phyloP scores from a whole-genome alignment of 1,140 invertebrate genomes.

The Liolophura sinensis region DNA sequence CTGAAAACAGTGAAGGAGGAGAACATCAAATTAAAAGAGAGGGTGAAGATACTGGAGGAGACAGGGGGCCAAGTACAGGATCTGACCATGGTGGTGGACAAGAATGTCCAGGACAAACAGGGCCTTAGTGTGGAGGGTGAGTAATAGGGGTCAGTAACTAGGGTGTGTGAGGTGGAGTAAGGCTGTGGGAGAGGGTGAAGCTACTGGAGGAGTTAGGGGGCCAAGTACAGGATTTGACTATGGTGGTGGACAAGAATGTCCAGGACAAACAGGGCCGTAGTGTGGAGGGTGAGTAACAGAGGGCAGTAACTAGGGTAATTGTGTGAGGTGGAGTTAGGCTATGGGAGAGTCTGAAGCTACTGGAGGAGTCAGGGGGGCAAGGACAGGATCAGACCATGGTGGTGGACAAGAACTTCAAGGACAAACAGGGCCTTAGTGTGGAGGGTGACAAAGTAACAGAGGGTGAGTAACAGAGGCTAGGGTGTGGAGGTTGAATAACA shows the following conservation, averaged over 20 bases:
- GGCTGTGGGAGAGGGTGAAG: slow-evolving; percentile 57
- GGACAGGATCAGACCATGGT: slow-evolving; percentile 44
- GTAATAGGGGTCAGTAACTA: no score
- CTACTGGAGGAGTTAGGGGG: slow-evolving; percentile 46
- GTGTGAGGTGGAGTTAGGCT: slow-evolving; percentile 52
- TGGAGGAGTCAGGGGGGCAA: slow-evolving; percentile 45
- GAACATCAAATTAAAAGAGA: slow-evolving; percentile 66
- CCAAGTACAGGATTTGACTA: slow-evolving; percentile 41
- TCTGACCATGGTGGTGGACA: slow-evolving; percentile 58
- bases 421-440: no score
- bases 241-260: slow-evolving; percentile 63
- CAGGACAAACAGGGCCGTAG: slow-evolving; percentile 8
- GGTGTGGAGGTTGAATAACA: no score
- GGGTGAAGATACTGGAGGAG: slow-evolving; percentile 56
- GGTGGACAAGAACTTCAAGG: slow-evolving; percentile 62
- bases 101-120: slow-evolving; percentile 53
- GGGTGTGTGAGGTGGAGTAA: neutral
- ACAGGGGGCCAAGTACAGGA: slow-evolving; percentile 42
- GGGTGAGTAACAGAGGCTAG: no score
- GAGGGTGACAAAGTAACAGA: no score
- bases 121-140: no score
- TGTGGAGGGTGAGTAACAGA: no score
- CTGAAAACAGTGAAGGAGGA: slow-evolving; percentile 73
- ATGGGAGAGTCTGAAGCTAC: slow-evolving; percentile 60
- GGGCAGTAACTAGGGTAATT: no score